These are phyloP conservation scores for Sebastes cheni DNA, from an alignment of 2,797 vertebrate genomes.

Conservation along the genomic window DNA sequence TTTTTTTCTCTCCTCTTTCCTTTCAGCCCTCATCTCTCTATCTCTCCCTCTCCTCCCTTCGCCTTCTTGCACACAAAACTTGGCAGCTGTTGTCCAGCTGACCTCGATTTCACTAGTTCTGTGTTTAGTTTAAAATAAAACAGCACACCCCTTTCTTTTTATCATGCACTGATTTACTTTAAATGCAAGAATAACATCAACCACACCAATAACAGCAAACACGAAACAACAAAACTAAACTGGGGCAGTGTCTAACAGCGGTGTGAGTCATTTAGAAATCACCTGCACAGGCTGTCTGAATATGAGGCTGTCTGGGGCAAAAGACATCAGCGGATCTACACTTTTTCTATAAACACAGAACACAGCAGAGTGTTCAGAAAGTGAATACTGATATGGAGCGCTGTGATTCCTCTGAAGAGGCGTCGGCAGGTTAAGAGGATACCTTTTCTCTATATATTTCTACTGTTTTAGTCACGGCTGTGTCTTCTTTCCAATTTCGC, in stretches of 20 bases:
- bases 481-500: constrained; percentile 74
- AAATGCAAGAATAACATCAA: not conserved
- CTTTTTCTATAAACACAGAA: constrained; percentile 60
- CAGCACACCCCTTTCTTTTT: constrained; percentile 19
- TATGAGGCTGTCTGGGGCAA: constrained; percentile 58
- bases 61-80: constrained; percentile 40
- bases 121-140: constrained; percentile 53
- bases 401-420: constrained; percentile 65
- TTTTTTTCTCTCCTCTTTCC: constrained; percentile 1
- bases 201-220: not conserved
- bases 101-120: constrained; percentile 48
- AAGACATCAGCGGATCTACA: constrained; percentile 61
- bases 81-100: constrained; percentile 58
- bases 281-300: constrained; percentile 51
- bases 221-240: constrained; percentile 25
- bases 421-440: constrained; percentile 75
- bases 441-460: constrained; percentile 63
- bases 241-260: constrained; percentile 38
- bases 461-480: constrained; percentile 77
- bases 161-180: constrained; percentile 11
- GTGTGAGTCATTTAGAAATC: constrained; percentile 56
- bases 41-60: constrained; percentile 28
- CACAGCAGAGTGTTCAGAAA: constrained; percentile 51
- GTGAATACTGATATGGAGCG: constrained; percentile 57
- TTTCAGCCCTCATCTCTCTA: constrained; percentile 15